Conservation (phyloP, 2,888 invertebrate species). For the Meghimatium bilineatum region DNA sequence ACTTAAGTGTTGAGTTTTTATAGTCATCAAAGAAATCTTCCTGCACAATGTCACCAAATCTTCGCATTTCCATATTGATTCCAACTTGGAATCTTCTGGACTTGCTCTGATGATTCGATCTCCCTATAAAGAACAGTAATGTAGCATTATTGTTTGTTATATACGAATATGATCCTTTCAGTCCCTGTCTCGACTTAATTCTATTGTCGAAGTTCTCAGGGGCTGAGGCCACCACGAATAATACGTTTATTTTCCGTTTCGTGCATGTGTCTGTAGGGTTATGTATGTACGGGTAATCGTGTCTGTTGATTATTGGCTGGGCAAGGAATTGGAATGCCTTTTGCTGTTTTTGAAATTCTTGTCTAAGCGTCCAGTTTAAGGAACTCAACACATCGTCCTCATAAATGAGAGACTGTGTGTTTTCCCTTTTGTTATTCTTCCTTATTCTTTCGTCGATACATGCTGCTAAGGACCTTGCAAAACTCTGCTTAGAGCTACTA, state of each 20-base stretch:
- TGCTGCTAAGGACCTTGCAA: background rate
- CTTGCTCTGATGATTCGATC: constrained; percentile 2
- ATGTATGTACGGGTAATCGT: constrained; percentile 26
- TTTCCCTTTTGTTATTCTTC: background rate
- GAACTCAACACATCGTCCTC: background rate
- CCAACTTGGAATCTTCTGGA: constrained; percentile 39
- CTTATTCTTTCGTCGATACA: constrained; percentile 5
- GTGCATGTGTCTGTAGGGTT: constrained; percentile 16
- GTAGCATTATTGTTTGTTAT: background rate
- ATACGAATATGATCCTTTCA: background rate
- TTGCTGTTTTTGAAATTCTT: background rate
- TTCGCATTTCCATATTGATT: constrained; percentile 52
- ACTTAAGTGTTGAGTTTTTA: constrained; percentile 73
- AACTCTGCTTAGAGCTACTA: background rate
- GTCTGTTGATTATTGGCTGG: constrained; percentile 13
- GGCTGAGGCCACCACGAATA: background rate
- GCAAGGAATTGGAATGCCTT: background rate
- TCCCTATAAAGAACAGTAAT: constrained; percentile 28
- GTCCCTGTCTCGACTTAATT: background rate
- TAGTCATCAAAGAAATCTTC: constrained; percentile 55
- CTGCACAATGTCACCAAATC: constrained; percentile 30
- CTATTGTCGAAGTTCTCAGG: constrained; percentile 20
- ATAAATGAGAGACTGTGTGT: too few species aligned
- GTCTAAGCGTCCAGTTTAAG: constrained; percentile 20
- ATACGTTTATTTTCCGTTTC: constrained; percentile 9